Percentiles rank a stretch among this genome's conserved stretches.
These are phyloP conservation scores for Drosophila longiperda DNA, from an alignment of 2,888 invertebrate genomes.

Conservation along the genomic window DNA sequence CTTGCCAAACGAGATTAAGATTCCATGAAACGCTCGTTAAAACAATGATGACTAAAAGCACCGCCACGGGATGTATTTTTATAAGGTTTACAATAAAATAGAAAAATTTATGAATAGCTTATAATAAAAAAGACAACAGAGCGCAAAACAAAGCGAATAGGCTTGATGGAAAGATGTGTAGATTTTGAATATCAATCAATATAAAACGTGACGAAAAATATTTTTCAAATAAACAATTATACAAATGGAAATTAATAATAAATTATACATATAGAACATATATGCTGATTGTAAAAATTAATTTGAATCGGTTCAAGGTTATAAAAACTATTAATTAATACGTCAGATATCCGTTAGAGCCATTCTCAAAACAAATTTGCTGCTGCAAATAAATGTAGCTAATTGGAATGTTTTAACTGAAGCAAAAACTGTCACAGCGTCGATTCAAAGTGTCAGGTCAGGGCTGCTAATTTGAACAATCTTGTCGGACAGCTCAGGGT, in stretches of 20 bases:
- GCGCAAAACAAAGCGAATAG: no score
- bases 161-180: not conserved
- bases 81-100: not conserved
- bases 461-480: constrained; percentile 53
- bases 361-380: not conserved
- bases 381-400: not conserved
- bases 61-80: constrained; percentile 8
- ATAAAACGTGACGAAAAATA: not conserved
- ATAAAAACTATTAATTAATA: not conserved
- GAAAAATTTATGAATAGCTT: constrained; percentile 1
- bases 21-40: constrained; percentile 31
- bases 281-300: not conserved
- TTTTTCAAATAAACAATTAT: not conserved
- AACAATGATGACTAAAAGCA: constrained; percentile 7
- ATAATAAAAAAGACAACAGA: not conserved
- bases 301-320: not conserved
- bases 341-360: not conserved
- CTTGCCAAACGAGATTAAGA: constrained; percentile 45
- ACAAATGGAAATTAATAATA: not conserved
- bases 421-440: constrained; percentile 36
- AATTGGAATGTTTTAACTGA: constrained; percentile 18
- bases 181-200: not conserved
- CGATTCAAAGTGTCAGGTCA: constrained; percentile 57
- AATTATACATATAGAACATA: not conserved
- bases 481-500: constrained; percentile 71